Percentiles rank a stretch among this genome's conserved stretches.
phyloP scores from a whole-genome alignment of 2,797 vertebrate species.

The Cacajao melanocephalus region DNA sequence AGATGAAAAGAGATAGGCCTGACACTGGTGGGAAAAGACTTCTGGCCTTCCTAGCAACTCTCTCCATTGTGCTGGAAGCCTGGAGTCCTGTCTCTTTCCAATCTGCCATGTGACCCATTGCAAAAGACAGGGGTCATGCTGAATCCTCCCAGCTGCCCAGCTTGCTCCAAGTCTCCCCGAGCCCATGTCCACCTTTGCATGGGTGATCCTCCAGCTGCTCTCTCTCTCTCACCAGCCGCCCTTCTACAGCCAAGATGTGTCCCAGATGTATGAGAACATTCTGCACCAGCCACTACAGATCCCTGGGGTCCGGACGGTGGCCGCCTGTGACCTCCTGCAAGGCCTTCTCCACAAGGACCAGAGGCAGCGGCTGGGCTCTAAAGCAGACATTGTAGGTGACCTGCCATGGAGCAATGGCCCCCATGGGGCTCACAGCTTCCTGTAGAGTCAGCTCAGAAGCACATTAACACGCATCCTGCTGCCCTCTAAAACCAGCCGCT shows the following conservation, averaged over 20 bases:
- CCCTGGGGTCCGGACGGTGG: conserved; percentile 92
- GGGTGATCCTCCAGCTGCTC: neutral
- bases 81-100: neutral
- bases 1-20: neutral
- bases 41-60: neutral
- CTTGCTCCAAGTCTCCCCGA: neutral
- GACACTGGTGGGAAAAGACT: neutral
- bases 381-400: conserved; percentile 94
- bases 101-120: neutral
- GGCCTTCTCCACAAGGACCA: conserved; percentile 97
- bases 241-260: conserved; percentile 94
- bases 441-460: neutral
- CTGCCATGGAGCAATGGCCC: neutral
- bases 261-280: conserved; percentile 98
- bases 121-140: neutral
- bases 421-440: conserved; percentile 61
- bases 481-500: neutral
- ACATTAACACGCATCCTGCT: neutral
- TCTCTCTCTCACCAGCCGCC: conserved; percentile 89
- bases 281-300: conserved; percentile 93
- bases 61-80: neutral
- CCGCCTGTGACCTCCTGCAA: conserved; percentile 90
- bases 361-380: conserved; percentile 93
- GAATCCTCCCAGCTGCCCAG: neutral
- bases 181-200: neutral